Conservation (phyloP, 1,140 invertebrate genomes). For the Zophobas atratus region DNA sequence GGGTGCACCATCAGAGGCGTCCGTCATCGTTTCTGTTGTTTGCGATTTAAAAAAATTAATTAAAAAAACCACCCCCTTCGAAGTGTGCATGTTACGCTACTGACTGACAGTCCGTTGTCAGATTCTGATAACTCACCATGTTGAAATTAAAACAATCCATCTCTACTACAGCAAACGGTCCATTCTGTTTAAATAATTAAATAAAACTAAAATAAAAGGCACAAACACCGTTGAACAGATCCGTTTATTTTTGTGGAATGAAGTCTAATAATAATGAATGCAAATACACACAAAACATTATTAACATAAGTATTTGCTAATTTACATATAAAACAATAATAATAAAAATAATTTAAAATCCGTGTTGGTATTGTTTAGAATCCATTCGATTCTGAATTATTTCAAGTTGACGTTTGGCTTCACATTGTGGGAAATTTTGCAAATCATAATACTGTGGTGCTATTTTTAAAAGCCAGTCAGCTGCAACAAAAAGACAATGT, state of each 20-base stretch:
- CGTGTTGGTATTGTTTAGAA: conserved; percentile 89
- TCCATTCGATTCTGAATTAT: conserved; percentile 87
- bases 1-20: no score
- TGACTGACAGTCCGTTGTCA: no score
- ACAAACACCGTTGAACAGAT: background rate
- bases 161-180: no score
- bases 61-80: no score
- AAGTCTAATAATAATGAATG: conserved; percentile 8
- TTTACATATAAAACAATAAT: conserved; percentile 5
- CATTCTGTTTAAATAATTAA: no score
- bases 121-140: no score
- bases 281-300: conserved; percentile 26
- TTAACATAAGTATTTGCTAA: conserved; percentile 25
- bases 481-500: conserved; percentile 72
- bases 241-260: conserved; percentile 28
- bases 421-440: conserved; percentile 97
- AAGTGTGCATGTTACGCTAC: no score
- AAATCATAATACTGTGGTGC: conserved; percentile 99
- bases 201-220: no score
- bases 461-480: conserved; percentile 94
- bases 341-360: conserved; percentile 73
- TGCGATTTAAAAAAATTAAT: no score
- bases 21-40: no score
- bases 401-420: conserved; percentile 95
- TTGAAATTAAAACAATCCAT: no score